phyloP scores from a whole-genome alignment of 2,113 vertebrate species.

The Aegithalos caudatus region DNA sequence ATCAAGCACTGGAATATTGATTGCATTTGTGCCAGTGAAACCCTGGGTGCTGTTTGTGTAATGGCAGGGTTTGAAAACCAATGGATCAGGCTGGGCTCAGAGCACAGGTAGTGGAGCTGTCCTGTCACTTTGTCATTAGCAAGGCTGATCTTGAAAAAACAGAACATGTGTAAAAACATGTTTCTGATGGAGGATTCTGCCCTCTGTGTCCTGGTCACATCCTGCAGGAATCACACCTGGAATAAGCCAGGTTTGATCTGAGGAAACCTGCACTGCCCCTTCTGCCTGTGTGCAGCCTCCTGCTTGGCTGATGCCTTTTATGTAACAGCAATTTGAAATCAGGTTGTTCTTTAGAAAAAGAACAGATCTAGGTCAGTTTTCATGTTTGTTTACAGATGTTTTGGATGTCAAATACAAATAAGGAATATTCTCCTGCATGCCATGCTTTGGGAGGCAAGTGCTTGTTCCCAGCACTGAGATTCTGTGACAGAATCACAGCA shows the following conservation, averaged over 20 bases:
- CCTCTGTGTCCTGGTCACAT: background rate
- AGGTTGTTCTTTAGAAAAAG: background rate
- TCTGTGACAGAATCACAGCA: background rate
- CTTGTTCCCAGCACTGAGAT: background rate
- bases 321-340: background rate
- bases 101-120: background rate
- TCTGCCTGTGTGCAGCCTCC: background rate
- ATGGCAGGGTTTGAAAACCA: background rate
- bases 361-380: background rate
- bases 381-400: background rate
- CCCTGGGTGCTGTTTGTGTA: background rate
- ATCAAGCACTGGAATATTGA: background rate
- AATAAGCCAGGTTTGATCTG: too few species aligned
- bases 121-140: background rate
- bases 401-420: background rate
- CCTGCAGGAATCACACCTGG: background rate
- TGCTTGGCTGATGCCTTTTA: background rate
- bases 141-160: background rate
- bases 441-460: background rate
- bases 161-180: background rate
- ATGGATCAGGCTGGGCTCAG: background rate
- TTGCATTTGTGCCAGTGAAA: background rate
- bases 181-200: background rate
- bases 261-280: background rate
- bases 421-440: background rate